These are phyloP conservation scores for Cataglyphis altisquamis DNA, from an alignment of 2,888 invertebrate species.

Conservation along the genomic window DNA sequence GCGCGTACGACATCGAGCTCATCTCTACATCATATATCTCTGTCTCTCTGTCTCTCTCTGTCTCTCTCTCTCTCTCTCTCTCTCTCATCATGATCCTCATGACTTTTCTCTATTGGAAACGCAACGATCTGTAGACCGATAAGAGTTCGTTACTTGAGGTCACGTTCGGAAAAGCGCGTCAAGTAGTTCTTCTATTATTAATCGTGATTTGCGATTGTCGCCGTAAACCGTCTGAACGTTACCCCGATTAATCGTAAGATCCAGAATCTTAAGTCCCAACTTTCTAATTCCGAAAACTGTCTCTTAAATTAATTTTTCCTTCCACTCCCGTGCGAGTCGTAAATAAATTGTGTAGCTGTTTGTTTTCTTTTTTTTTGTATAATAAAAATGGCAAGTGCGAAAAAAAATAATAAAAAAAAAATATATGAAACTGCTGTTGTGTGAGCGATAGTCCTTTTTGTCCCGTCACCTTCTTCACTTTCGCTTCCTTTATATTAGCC, in stretches of 20 bases:
- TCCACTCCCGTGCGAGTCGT: constrained; percentile 68
- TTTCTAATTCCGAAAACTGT: constrained; percentile 51
- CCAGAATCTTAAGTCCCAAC: constrained; percentile 57
- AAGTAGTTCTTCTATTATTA: constrained; percentile 68
- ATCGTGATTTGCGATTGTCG: constrained; percentile 63
- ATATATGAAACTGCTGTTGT: constrained; percentile 8
- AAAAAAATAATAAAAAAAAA: constrained; percentile 40
- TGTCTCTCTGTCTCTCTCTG: constrained; percentile 53
- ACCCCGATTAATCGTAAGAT: constrained; percentile 69
- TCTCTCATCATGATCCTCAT: constrained; percentile 64
- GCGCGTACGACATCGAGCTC: constrained; percentile 18
- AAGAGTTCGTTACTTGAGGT: constrained; percentile 80
- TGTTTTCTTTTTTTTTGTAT: constrained; percentile 72
- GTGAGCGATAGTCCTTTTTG: constrained; percentile 34
- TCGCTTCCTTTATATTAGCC: constrained; percentile 63
- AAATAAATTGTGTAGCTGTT: constrained; percentile 73
- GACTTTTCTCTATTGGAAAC: constrained; percentile 71
- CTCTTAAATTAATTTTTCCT: constrained; percentile 75
- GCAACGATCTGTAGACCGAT: constrained; percentile 70
- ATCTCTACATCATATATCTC: constrained; percentile 42
- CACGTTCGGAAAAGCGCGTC: constrained; percentile 78
- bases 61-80: constrained; percentile 57
- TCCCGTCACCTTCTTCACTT: constrained; percentile 43
- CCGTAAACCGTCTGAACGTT: constrained; percentile 75
- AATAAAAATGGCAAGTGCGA: constrained; percentile 75